Evolutionary conservation across 2,888 invertebrate species (phyloP), one percentile per base, ranked within the genome.

Genomic region (Megamerina dolium): DNA sequence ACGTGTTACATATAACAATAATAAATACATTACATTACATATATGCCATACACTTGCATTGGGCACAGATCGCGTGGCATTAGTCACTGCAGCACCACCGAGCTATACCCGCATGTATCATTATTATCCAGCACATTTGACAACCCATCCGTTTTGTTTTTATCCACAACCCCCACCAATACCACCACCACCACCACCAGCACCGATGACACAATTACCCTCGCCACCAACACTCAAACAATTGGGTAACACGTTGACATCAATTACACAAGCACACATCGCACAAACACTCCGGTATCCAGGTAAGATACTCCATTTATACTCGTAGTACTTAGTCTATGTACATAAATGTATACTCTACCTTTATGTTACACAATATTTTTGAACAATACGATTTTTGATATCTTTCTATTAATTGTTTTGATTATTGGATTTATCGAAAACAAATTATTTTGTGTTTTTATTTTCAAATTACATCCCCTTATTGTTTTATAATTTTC

Each of bases 1-100:
- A 17, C 27, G 37, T 26, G 8, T 18, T 16, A 19, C 21, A 13
- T 21, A 35, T 20, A 35, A 3, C 4, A 35, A 35, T 21, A 23
- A 3, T 18, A 23, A 18, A 36, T 14, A 18, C 17, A 26, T 30
- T 13, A 5, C 27, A 20, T 34, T 34, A 12, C 9, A 32, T 40
- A 40, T 17, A 32, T 35, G n/a, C n/a, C n/a, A n/a, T n/a, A n/a
- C n/a, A n/a, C n/a, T n/a, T n/a, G n/a, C n/a, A n/a, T n/a, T n/a
- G n/a, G n/a, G n/a, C 16, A 21, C 43, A 82, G 81, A 82, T 78
- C 78, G 78, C 56, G 76, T 80, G 64, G 80, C 80, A 56, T 72
- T 81, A 62, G 78, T 78, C 54, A 75, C 75, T 51, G 75, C 77
- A 55, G 74, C 78, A 59, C 78, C 77, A 56, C 77, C 78, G 55